Evolutionary conservation across 1,140 invertebrate species (phyloP), one percentile per base, ranked within the genome.

Genomic region (Drosophila ironensis): DNA sequence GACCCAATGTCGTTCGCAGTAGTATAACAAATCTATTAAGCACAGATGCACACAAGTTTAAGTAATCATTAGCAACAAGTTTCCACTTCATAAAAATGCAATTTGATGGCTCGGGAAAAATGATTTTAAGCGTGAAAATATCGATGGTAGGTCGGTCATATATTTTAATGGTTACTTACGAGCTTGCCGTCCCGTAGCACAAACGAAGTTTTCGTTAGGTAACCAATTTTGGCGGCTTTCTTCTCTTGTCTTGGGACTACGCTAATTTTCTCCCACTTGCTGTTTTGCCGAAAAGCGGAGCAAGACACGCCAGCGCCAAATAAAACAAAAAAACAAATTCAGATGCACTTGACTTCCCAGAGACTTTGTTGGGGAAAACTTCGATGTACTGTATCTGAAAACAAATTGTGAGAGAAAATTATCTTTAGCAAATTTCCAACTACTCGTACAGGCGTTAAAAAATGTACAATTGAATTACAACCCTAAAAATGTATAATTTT

Each of bases 181-280:
- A 66, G 70, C 59, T 52, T 86, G 56, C 73, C 70, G 69, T 88
- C 86, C 59, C 70, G 67, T 48, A 88, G 67, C 66, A 88, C 87
- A 88, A 88, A 88, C 68, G 87, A 88, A 25, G 87, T 88, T 87
- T 88, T 88, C 68, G 87, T 88, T 82, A 88, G 68, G 69, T 88
- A 88, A 84, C 87, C 87, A 88, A 88, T 88, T 88, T 88, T 88
- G 87, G 61, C 86, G 80, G 70, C 52, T 71, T 76, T 74, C 57
- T 53, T 51, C 70, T 78, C 30, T 24, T 56, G 63, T 56, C 14
- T 22, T 27, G 25, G 6, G 22, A 16, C 14, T 69, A 68, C 68
- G 50, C 41, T 71, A 57, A 54, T 56, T 50, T 48, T 28, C 42
- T 40, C 33, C 20, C 24, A 51, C 22, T 72, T 54, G 47, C 45